Conservation (phyloP, 2,797 vertebrate species). For the Notoglanidium macrostoma region DNA sequence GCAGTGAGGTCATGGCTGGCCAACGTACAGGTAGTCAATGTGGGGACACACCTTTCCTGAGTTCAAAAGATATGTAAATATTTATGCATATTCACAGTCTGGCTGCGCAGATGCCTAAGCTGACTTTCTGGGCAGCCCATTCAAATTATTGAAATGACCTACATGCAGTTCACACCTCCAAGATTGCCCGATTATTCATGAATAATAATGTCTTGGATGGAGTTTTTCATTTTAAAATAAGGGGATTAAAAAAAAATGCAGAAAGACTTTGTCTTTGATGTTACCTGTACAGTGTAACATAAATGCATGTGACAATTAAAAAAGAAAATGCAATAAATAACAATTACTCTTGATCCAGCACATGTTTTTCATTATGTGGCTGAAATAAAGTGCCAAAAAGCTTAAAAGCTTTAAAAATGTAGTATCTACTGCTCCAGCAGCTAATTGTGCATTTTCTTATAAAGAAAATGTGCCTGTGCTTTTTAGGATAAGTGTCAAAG, state of each 20-base stretch:
- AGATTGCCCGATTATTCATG: not conserved
- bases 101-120: not conserved
- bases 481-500: not conserved
- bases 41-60: not conserved
- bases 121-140: not conserved
- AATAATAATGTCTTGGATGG: not conserved
- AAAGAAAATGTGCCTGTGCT: not conserved
- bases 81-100: not conserved
- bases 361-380: not conserved
- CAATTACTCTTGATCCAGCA: not conserved
- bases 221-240: not conserved
- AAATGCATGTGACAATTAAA: not conserved
- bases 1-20: constrained; percentile 87
- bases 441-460: not conserved
- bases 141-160: not conserved
- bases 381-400: not conserved
- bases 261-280: not conserved
- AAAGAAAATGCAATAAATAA: not conserved
- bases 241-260: not conserved
- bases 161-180: not conserved
- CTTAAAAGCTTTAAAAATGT: not conserved
- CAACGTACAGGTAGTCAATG: constrained; percentile 82
- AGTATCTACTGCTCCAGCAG: not conserved
- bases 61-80: not conserved
- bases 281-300: not conserved